These are phyloP conservation scores for Drosophila barbarae DNA, from an alignment of 2,888 invertebrate genomes.

Conservation along the genomic window DNA sequence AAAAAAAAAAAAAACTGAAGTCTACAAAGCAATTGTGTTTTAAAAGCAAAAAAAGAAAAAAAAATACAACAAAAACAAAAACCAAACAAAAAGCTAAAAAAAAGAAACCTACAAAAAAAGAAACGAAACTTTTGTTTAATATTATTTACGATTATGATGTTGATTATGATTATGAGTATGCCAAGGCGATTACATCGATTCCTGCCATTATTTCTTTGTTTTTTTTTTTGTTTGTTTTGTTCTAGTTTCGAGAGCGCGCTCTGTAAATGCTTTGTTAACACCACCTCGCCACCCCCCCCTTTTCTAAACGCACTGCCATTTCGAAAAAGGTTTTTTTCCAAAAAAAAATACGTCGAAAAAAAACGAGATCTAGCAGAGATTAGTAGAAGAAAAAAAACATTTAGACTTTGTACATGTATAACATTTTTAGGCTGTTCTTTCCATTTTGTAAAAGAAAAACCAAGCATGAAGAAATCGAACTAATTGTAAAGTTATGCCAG, in stretches of 20 bases:
- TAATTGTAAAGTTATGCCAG: slow-evolving; percentile 25
- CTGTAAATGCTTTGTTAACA: slow-evolving; percentile 25
- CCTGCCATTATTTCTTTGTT: slow-evolving; percentile 30
- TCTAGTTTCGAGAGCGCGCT: slow-evolving; percentile 2
- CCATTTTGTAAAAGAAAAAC: slow-evolving; percentile 48
- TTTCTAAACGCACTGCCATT: slow-evolving; percentile 68
- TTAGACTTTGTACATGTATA: slow-evolving; percentile 71
- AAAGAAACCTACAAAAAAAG: slow-evolving; percentile 40
- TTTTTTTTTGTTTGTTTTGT: slow-evolving; percentile 2
- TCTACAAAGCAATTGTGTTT: slow-evolving; percentile 50
- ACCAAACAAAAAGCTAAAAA: slow-evolving; percentile 40
- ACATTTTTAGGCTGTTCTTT: slow-evolving; percentile 71
- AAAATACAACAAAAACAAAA: slow-evolving; percentile 33
- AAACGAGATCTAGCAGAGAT: slow-evolving; percentile 36
- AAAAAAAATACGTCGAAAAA: slow-evolving; percentile 26
- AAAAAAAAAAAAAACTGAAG: not conserved
- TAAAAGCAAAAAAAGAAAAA: slow-evolving; percentile 39
- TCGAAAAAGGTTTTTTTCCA: slow-evolving; percentile 59
- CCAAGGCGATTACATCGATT: slow-evolving; percentile 28
- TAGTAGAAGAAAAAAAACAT: slow-evolving; percentile 43
- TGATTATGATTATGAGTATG: slow-evolving; percentile 8
- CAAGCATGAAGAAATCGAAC: slow-evolving; percentile 31
- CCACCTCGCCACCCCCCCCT: slow-evolving; percentile 1
- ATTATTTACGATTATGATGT: slow-evolving; percentile 45
- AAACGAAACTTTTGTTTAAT: slow-evolving; percentile 50